These are phyloP conservation scores for Glyptemys insculpta DNA, from an alignment of 2,797 vertebrate genomes.

Conservation along the genomic window DNA sequence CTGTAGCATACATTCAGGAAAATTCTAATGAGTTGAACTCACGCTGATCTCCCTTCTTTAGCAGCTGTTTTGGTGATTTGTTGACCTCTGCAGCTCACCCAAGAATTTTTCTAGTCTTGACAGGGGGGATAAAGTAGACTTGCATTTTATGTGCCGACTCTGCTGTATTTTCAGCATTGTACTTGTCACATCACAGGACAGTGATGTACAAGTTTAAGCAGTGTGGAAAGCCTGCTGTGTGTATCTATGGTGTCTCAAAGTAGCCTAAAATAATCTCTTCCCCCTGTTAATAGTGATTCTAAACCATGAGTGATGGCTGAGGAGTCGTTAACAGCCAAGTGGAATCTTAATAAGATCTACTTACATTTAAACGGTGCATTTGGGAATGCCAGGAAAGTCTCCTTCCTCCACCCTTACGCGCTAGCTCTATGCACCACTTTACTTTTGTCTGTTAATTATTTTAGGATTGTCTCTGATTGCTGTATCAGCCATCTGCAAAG, in stretches of 20 bases:
- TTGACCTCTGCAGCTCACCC: slow-evolving; percentile 70
- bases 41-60: slow-evolving; percentile 60
- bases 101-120: slow-evolving; percentile 50
- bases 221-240: slow-evolving; percentile 11
- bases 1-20: slow-evolving; percentile 45
- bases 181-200: slow-evolving; percentile 46
- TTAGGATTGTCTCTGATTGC: slow-evolving; percentile 61
- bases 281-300: slow-evolving; percentile 22
- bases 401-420: slow-evolving; percentile 42
- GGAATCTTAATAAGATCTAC: slow-evolving; percentile 74
- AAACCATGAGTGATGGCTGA: slow-evolving; percentile 33
- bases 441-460: slow-evolving; percentile 63
- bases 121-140: slow-evolving; percentile 60
- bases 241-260: slow-evolving; percentile 44
- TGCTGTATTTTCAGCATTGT: slow-evolving; percentile 68
- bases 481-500: slow-evolving; percentile 62
- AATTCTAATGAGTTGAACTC: slow-evolving; percentile 77
- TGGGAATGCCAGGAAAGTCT: slow-evolving; percentile 42
- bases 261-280: slow-evolving; percentile 58
- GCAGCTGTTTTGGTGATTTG: slow-evolving; percentile 68
- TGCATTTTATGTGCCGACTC: slow-evolving; percentile 60
- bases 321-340: slow-evolving; percentile 35
- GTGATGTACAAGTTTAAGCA: slow-evolving; percentile 53
- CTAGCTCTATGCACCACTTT: slow-evolving; percentile 30
- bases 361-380: slow-evolving; percentile 54